Base-by-base conservation (phyloP, 2,888 invertebrate genomes). In the Megamerina dolium region DNA sequence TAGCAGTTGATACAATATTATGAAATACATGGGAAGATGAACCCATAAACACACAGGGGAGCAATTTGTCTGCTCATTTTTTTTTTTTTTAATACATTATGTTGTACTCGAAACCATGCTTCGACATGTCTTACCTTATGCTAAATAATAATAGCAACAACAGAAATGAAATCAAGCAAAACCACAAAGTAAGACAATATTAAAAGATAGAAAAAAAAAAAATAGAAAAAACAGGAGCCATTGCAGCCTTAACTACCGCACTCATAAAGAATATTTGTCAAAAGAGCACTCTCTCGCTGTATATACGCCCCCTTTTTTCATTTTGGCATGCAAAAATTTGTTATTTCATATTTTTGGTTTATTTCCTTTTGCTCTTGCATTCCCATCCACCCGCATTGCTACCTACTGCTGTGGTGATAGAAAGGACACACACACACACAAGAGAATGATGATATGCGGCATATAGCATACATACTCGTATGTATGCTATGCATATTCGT, bases 321-420 rank as follows among this genome's bases (percentile, higher is more conserved):
- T 45, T 45, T 49, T 49, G 49, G 46, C 43, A 51, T 49, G 48
- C 49, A 49, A 48, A 50, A 51, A 41, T 48, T 18, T 43, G n/a
- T 43, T 13, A 37, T 41, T 34, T 40, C 26, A 44, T 38, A 38
- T 43, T 43, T 40, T 33, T 18, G 19, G n/a, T 29, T 18, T 13
- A 13, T 18, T 13, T 16, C 23, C 9, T 31, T 34, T 26, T 16
- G 23, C 36, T 14, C 13, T 13, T 20, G 12, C 20, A 34, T 9
- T 10, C 34, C 10, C 10, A 13, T 13, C 31, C 30, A 13, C 30
- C 31, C 9, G 13, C 31, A 31, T 2, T 31, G 10, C 12, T 27
- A 13, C 2, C 31, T 14, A 16, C 14, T n/a, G n/a, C n/a, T n/a
- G n/a, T n/a, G n/a, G n/a, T n/a, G n/a, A n/a, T n/a, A n/a, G n/a